A percentile compares a stretch with the other conserved stretches of the same genome.
phyloP scores from a whole-genome alignment of 2,113 vertebrate genomes.

The Urocitellus parryii region DNA sequence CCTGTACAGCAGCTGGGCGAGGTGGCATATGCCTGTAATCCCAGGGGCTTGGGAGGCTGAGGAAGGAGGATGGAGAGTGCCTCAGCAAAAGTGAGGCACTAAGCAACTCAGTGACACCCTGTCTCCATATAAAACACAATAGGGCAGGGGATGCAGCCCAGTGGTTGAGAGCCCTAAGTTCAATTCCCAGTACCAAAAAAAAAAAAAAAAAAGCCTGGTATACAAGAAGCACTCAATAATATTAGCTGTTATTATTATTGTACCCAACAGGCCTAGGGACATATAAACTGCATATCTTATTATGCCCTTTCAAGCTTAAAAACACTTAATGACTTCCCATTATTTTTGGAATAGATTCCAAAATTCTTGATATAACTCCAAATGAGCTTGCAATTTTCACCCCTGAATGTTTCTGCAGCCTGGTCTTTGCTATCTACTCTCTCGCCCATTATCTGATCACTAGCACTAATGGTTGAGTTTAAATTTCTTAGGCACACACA shows the following conservation, averaged over 20 bases:
- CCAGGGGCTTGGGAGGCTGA: no score
- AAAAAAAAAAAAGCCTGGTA: not conserved
- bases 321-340: not conserved
- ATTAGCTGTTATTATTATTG: not conserved
- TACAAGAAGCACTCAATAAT: not conserved
- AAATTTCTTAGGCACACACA: not conserved
- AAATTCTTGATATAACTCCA: conserved; percentile 26
- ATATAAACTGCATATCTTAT: not conserved
- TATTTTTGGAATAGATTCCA: not conserved
- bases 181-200: no score
- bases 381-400: not conserved
- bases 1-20: not conserved
- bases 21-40: no score
- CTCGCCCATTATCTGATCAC: not conserved
- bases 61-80: no score
- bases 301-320: conserved; percentile 13
- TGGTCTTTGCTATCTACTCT: not conserved
- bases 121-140: no score
- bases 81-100: no score
- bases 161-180: no score
- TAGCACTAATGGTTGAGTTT: not conserved
- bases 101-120: no score
- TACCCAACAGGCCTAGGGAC: not conserved
- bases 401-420: not conserved
- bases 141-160: no score